Evolutionary conservation across 2,113 vertebrate species (phyloP).

Genomic region (Ochotona princeps): DNA sequence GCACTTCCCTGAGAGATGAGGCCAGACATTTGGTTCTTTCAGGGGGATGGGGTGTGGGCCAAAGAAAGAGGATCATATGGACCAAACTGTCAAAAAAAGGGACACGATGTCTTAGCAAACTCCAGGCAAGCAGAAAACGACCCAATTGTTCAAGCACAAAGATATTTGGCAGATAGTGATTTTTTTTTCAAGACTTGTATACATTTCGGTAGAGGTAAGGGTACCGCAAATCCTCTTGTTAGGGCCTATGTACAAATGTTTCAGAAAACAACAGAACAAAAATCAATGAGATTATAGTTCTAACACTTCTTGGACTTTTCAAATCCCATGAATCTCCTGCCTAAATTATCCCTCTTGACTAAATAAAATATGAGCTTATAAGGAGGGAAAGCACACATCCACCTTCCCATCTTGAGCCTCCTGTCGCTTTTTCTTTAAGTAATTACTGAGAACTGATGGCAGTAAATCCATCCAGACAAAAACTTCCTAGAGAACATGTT

Average conservation of each 20-base stretch:
- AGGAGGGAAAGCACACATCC: not conserved
- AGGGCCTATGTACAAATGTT: not conserved
- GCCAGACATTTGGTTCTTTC: not conserved
- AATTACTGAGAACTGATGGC: not conserved
- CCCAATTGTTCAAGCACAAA: conserved; percentile 31
- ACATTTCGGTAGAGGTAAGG: not conserved
- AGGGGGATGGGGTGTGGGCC: not conserved
- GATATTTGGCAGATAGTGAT: not conserved
- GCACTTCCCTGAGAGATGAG: not conserved
- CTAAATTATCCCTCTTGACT: not conserved
- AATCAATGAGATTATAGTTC: not conserved
- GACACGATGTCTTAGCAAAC: not conserved
- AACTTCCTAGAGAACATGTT: not conserved
- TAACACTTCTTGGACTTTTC: conserved; percentile 27
- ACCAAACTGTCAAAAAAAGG: not conserved
- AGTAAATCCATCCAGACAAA: not conserved
- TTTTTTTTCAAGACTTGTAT: not conserved
- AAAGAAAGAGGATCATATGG: not conserved
- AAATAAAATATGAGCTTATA: not conserved
- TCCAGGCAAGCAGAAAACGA: conserved; percentile 19
- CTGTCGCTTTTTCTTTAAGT: not conserved
- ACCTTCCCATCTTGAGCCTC: not conserved
- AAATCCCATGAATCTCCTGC: not conserved
- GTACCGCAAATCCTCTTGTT: not conserved
- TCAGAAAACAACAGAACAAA: not conserved